Evolutionary conservation across 2,797 vertebrate species (phyloP).

Genomic region (Emys orbicularis): DNA sequence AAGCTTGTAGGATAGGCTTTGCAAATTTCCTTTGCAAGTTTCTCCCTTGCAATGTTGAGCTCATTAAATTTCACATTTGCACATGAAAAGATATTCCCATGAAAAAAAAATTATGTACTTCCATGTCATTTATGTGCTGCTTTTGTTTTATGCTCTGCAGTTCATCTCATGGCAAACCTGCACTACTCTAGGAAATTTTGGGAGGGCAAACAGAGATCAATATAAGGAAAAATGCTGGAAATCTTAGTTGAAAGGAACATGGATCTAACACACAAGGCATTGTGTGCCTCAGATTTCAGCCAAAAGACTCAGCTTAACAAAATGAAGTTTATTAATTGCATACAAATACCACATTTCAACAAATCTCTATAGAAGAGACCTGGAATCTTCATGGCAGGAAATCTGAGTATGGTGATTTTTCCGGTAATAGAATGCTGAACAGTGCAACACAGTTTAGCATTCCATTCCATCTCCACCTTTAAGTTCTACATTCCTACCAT

Average conservation of each 20-base stretch:
- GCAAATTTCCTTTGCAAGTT: background rate
- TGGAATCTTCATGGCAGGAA: background rate
- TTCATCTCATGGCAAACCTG: background rate
- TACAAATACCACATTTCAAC: no score
- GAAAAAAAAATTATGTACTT: background rate
- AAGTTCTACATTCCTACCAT: background rate
- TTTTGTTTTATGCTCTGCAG: background rate
- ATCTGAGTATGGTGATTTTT: background rate
- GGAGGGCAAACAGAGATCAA: background rate
- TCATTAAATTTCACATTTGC: background rate
- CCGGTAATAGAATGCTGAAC: background rate
- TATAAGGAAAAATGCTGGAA: background rate
- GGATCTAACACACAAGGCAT: background rate
- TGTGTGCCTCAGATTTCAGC: background rate
- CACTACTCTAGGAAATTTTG: background rate
- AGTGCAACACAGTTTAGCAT: background rate
- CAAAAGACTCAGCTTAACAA: no score
- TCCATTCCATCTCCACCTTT: background rate
- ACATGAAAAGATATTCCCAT: background rate
- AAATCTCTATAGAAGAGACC: background rate
- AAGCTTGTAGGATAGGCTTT: background rate
- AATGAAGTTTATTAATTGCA: no score
- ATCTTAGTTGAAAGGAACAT: background rate
- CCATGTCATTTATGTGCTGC: background rate
- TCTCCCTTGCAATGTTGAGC: background rate